A percentile compares a stretch with the other conserved stretches of the same genome.
Evolutionary conservation across 1,140 invertebrate species (phyloP).

Genomic region (Phymorhynchus buccinoides): DNA sequence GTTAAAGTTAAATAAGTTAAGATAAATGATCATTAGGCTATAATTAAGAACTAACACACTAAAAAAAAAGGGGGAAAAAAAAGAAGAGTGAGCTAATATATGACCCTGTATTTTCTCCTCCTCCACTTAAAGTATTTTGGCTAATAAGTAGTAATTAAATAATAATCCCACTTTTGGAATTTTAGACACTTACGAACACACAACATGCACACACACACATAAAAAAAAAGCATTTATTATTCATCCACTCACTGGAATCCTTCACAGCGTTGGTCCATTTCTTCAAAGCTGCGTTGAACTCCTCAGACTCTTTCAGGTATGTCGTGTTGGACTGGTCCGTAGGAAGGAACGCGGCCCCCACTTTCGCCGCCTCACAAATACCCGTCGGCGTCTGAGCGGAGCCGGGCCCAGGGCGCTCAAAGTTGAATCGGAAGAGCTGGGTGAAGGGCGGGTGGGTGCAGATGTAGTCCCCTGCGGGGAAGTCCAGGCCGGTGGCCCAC

Average conservation of each 20-base stretch:
- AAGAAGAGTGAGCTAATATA: no score
- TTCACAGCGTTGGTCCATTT: slow-evolving; percentile 29
- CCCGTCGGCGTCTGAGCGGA: neutral
- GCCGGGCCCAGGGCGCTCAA: neutral
- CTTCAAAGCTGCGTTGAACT: slow-evolving; percentile 17
- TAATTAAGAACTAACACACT: no score
- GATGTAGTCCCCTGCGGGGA: slow-evolving; percentile 31
- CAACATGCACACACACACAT: neutral
- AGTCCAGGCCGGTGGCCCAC: slow-evolving; percentile 13
- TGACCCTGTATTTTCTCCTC: no score
- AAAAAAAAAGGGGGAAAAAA: no score
- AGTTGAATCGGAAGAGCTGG: slow-evolving; percentile 32
- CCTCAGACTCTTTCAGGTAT: slow-evolving; percentile 17
- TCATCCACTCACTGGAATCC: slow-evolving; percentile 4
- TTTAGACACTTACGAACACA: no score
- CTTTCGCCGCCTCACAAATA: neutral
- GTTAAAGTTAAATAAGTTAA: no score
- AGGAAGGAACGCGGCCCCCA: slow-evolving; percentile 30
- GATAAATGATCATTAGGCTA: no score
- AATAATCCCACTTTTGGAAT: neutral
- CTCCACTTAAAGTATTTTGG: no score
- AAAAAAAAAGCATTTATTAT: no score
- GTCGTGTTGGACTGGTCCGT: neutral
- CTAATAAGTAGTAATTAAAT: no score
- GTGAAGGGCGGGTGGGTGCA: slow-evolving; percentile 31